phyloP scores from a whole-genome alignment of 2,797 vertebrate genomes.

The Betta splendens region DNA sequence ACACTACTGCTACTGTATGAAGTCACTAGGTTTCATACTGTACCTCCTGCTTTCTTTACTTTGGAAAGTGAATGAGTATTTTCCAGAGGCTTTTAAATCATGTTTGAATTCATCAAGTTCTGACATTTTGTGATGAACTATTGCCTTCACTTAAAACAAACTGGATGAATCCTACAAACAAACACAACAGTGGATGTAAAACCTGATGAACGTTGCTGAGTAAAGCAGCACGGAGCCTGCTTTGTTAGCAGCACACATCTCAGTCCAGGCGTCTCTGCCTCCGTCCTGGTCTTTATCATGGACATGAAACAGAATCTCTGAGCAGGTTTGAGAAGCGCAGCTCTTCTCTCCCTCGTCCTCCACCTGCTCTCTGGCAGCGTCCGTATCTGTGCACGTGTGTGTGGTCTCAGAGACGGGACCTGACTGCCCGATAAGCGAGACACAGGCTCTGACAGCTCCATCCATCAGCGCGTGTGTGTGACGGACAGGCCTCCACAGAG shows the following conservation, averaged over 20 bases:
- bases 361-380: constrained; percentile 28
- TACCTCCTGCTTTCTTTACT: not conserved
- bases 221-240: not conserved
- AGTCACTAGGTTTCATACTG: not conserved
- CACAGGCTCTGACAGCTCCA: constrained; percentile 75
- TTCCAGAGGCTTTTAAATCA: constrained; percentile 1
- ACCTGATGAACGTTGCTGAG: no score
- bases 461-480: constrained; percentile 72
- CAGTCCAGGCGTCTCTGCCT: not conserved
- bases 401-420: constrained; percentile 63
- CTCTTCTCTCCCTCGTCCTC: constrained; percentile 28
- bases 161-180: not conserved
- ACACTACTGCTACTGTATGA: not conserved
- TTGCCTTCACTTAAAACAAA: not conserved
- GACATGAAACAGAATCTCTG: constrained; percentile 39
- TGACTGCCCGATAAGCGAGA: constrained; percentile 71
- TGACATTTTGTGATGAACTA: not conserved
- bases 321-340: constrained; percentile 19
- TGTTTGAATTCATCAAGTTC: not conserved
- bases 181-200: not conserved
- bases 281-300: constrained; percentile 26
- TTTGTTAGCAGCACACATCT: constrained; percentile 6
- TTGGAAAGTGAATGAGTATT: constrained; percentile 20
- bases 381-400: constrained; percentile 53
- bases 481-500: constrained; percentile 68